Percentiles rank a stretch among this genome's conserved stretches.
phyloP scores from a whole-genome alignment of 2,797 vertebrate genomes.

The Holocentrus rufus region DNA sequence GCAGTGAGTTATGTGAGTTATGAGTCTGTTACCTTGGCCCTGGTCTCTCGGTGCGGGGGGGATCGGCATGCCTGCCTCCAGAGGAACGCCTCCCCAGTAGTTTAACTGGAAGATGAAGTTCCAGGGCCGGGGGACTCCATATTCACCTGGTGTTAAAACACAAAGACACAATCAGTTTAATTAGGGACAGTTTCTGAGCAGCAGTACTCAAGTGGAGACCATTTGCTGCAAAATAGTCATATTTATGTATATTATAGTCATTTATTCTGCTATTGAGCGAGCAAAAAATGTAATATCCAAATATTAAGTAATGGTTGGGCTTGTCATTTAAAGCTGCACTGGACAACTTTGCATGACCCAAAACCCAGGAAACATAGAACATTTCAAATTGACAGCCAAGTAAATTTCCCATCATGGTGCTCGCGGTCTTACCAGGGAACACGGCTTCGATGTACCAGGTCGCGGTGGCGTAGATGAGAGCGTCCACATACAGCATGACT shows the following conservation, averaged over 20 bases:
- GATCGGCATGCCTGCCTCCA: constrained; percentile 71
- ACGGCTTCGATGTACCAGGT: constrained; percentile 92
- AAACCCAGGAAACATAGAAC: too few relatives aligned
- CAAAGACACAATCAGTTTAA: neutral
- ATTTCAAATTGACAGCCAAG: neutral
- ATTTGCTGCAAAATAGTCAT: too few relatives aligned
- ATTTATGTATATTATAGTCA: too few relatives aligned
- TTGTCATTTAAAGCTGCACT: neutral
- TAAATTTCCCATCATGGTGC: neutral
- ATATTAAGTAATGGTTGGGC: too few relatives aligned
- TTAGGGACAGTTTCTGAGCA: too few relatives aligned
- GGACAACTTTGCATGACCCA: too few relatives aligned
- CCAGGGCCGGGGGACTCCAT: constrained; percentile 91
- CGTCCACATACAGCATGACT: constrained; percentile 86
- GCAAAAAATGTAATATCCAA: too few relatives aligned
- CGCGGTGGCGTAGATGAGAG: constrained; percentile 81
- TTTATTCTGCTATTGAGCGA: too few relatives aligned
- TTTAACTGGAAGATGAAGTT: constrained; percentile 89
- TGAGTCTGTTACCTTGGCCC: constrained; percentile 74
- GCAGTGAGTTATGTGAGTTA: too few relatives aligned
- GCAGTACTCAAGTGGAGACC: too few relatives aligned
- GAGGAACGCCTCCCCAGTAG: constrained; percentile 86
- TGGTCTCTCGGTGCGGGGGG: constrained; percentile 66
- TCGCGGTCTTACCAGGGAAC: constrained; percentile 85
- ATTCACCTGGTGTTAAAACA: constrained; percentile 82